Evolutionary conservation across 2,113 vertebrate genomes (phyloP), one percentile per base, ranked within the genome.

Genomic region (Syrrhaptes paradoxus): DNA sequence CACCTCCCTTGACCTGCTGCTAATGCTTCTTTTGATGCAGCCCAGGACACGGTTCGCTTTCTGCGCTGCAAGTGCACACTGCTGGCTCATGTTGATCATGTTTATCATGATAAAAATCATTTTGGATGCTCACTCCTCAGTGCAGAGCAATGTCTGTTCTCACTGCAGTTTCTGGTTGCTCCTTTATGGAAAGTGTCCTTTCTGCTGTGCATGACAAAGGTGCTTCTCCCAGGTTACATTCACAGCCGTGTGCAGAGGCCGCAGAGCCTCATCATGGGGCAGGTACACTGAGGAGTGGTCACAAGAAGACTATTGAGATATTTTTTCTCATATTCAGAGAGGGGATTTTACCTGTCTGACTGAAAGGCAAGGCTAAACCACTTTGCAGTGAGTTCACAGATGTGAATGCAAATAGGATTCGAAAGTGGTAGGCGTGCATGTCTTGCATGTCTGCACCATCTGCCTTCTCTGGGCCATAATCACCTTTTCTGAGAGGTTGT

Each of bases 401-500:
- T 32, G 65, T 28, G 52, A 86, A 90, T 57, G 72, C 68, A 84
- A 90, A 77, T 48, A 74, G 46, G 43, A 90, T 74, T 71, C 80
- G 34, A 55, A 88, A 87, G 81, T 10, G 28, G n/a, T 72, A 49
- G 67, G 36, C 0, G 0, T 28, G 36, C 19, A 19, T 25, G 48
- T 25, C 61, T 78, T 65, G 48, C 51, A 18, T 36, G 43, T 57
- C 79, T 74, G 55, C 43, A 80, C 46, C 55, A 62, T 67, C 59
- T 93, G 75, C 63, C 38, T 66, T 77, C 34, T 71, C 59, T 77
- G 83, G 66, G 62, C 28, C 54, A 6, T 72, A 52, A 54, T 76
- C 48, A 52, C 71, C 67, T 76, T 92, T 92, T 58, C 55, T 70
- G 76, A 83, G 68, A 57, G 34, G 68, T 21, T 68, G 19, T 67